A percentile compares a stretch with the other conserved stretches of the same genome.
Evolutionary conservation across 2,797 vertebrate species (phyloP).

Genomic region (Eulemur albifrons): DNA sequence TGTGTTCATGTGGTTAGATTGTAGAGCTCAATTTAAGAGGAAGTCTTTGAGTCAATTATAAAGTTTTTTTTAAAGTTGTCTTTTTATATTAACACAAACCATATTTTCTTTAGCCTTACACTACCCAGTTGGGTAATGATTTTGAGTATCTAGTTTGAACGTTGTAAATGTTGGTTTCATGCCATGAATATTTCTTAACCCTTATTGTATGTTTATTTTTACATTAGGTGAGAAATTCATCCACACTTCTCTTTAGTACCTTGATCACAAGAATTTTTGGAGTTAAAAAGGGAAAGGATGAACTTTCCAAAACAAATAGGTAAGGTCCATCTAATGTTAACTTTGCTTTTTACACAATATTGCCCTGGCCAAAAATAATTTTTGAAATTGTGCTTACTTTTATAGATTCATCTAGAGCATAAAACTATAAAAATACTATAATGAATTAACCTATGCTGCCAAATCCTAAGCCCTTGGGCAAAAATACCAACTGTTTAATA

Average conservation of each 20-base stretch:
- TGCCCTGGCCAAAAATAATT: constrained; percentile 65
- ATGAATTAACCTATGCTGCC: constrained; percentile 53
- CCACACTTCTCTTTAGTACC: constrained; percentile 97
- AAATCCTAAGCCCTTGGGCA: constrained; percentile 60
- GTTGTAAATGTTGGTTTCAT: constrained; percentile 47
- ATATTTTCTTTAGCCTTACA: background rate
- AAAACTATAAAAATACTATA: constrained; percentile 66
- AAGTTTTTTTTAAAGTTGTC: background rate
- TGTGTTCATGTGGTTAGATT: background rate
- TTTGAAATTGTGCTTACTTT: constrained; percentile 67
- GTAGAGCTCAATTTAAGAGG: constrained; percentile 1
- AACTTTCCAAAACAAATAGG: constrained; percentile 97
- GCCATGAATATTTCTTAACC: constrained; percentile 43
- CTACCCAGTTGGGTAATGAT: background rate
- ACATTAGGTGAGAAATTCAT: constrained; percentile 95
- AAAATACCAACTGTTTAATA: constrained; percentile 62
- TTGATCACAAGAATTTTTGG: constrained; percentile 98
- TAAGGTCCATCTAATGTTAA: constrained; percentile 78
- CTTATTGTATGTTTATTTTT: constrained; percentile 61
- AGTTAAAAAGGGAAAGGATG: constrained; percentile 96
- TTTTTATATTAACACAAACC: constrained; percentile 39
- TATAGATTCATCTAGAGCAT: constrained; percentile 64
- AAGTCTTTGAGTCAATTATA: constrained; percentile 2
- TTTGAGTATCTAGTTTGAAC: constrained; percentile 41
- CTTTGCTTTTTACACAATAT: constrained; percentile 64